Evolutionary conservation across 2,888 invertebrate genomes (phyloP), one percentile per base, ranked within the genome.

Genomic region (Apamea epomidion): DNA sequence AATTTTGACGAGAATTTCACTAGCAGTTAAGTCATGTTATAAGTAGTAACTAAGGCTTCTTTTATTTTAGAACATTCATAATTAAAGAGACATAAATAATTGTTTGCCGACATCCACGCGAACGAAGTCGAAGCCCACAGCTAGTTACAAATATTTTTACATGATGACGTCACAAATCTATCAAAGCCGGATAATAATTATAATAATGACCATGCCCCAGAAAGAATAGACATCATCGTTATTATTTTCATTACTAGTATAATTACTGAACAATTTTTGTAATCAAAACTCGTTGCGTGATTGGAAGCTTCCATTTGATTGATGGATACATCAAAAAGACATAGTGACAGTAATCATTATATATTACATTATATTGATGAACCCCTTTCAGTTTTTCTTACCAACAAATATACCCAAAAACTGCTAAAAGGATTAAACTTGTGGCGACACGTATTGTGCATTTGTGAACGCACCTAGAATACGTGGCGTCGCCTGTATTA

Each of bases 261-360:
- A 72, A n/a, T n/a, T 21, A 62, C 72, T 72, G 21, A 60, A n/a
- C 51, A 14, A 69, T 37, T 67, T 45, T 64, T 45, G 29, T 51
- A 12, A 84, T 81, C 67, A 81, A 76, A 62, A 37, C n/a, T n/a
- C n/a, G 67, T 58, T 14, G 1, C 42, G 1, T 45, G 37, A 54
- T 70, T 45, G 25, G 45, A 21, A n/a, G 21, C 12, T 48, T 65
- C 29, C 2, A 51, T 82, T 51, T 10, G n/a, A 73, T 42, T 14
- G n/a, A 73, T 21, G 25, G 14, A 3, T 60, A 16, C 21, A 62
- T 0, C 6, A 68, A 45, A 78, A 67, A 32, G 18, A 25, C 65
- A 54, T 80, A 67, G 79, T 67, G 3, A 80, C 3, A 8, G 51
- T 51, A 48, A 67, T 67, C 6, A 45, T 10, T 16, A 51, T 42